These are phyloP conservation scores for Thamnophis elegans DNA, from an alignment of 2,797 vertebrate genomes.

Conservation along the genomic window DNA sequence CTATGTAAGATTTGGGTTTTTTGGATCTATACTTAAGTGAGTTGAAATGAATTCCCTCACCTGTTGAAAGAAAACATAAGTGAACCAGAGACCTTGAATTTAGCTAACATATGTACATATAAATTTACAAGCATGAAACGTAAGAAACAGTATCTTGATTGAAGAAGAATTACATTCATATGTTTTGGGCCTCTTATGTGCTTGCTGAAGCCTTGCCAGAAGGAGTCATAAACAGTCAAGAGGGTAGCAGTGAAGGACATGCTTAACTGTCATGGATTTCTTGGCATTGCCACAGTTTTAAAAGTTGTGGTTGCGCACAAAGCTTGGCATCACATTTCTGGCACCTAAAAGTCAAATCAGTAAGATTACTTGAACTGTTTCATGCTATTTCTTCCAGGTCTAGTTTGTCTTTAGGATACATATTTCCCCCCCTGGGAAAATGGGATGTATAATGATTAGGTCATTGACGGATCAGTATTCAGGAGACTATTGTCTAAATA, in stretches of 20 bases:
- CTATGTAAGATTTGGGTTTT: neutral
- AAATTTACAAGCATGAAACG: neutral
- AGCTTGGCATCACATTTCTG: neutral
- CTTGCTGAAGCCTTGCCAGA: neutral
- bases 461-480: neutral
- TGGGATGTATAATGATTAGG: neutral
- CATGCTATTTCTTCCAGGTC: neutral
- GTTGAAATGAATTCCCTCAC: neutral
- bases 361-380: neutral
- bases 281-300: neutral
- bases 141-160: neutral
- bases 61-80: neutral
- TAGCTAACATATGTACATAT: neutral
- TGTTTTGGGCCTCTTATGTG: neutral
- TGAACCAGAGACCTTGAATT: neutral
- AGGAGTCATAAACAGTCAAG: neutral
- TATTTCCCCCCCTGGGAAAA: neutral
- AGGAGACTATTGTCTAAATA: neutral
- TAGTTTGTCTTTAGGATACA: neutral
- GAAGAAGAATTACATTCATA: neutral
- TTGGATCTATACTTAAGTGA: neutral
- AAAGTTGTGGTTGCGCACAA: neutral
- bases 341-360: neutral
- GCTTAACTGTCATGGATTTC: neutral
- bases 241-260: neutral